These are phyloP conservation scores for Unio pictorum DNA, from an alignment of 2,888 invertebrate genomes.

Conservation along the genomic window DNA sequence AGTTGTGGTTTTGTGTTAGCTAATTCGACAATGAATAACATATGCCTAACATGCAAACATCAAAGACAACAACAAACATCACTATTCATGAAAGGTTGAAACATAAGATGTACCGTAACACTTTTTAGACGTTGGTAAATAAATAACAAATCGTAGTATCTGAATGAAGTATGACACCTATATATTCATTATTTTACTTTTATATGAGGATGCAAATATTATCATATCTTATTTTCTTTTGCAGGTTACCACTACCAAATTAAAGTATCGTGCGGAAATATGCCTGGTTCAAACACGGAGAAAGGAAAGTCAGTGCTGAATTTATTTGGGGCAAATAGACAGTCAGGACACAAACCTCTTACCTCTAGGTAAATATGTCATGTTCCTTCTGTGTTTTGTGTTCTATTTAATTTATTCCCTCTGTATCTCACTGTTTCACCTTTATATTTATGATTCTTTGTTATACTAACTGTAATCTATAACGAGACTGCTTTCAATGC, in stretches of 20 bases:
- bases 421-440: too few species aligned
- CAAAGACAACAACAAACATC: too few species aligned
- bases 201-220: neutral
- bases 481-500: too few species aligned
- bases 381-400: too few species aligned
- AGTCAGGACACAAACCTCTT: constrained; percentile 19
- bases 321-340: constrained; percentile 26
- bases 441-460: too few species aligned
- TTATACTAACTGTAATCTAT: too few species aligned
- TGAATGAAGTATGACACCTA: neutral
- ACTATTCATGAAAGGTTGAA: too few species aligned
- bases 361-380: constrained; percentile 12
- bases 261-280: constrained; percentile 77
- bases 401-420: too few species aligned
- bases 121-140: neutral
- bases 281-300: constrained; percentile 14
- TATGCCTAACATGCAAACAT: too few species aligned
- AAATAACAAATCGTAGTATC: too few species aligned
- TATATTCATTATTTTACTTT: neutral
- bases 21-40: too few species aligned
- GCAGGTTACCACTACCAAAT: constrained; percentile 83
- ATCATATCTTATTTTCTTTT: constrained; percentile 70
- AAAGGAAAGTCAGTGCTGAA: constrained; percentile 27
- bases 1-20: too few species aligned
- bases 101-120: neutral